A percentile compares a stretch with the other conserved stretches of the same genome.
These are phyloP conservation scores for Bubo scandiacus DNA, from an alignment of 2,113 vertebrate species.

Conservation along the genomic window DNA sequence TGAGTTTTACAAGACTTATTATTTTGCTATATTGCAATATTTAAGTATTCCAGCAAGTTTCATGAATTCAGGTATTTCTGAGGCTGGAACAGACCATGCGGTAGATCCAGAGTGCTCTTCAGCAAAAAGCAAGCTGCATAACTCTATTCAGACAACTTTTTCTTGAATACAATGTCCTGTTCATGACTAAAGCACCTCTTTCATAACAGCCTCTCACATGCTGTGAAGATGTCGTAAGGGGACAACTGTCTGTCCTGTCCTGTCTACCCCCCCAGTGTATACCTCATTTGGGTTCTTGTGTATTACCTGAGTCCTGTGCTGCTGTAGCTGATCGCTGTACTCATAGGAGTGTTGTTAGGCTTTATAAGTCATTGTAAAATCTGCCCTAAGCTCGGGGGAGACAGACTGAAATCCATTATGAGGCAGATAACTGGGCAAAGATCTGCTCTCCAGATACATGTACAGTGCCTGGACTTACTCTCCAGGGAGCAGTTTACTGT, in stretches of 20 bases:
- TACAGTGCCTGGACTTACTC: background rate
- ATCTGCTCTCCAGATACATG: background rate
- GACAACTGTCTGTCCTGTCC: background rate
- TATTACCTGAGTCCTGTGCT: background rate
- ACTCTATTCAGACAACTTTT: background rate
- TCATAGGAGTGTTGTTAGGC: background rate
- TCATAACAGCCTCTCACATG: background rate
- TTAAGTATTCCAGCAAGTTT: background rate
- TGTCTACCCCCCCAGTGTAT: fast-evolving
- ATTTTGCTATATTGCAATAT: background rate
- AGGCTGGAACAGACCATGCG: background rate
- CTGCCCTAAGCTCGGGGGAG: background rate
- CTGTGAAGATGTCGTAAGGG: background rate
- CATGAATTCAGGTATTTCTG: background rate
- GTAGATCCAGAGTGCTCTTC: background rate
- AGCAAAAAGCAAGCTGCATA: background rate
- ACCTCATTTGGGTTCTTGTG: background rate
- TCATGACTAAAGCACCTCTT: background rate
- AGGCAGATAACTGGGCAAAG: background rate
- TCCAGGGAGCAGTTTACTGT: background rate
- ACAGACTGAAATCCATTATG: background rate
- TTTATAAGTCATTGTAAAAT: background rate
- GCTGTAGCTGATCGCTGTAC: background rate
- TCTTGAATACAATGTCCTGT: background rate
- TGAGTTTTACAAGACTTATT: background rate